phyloP scores from a whole-genome alignment of 2,797 vertebrate genomes.

The Hirundo rustica region DNA sequence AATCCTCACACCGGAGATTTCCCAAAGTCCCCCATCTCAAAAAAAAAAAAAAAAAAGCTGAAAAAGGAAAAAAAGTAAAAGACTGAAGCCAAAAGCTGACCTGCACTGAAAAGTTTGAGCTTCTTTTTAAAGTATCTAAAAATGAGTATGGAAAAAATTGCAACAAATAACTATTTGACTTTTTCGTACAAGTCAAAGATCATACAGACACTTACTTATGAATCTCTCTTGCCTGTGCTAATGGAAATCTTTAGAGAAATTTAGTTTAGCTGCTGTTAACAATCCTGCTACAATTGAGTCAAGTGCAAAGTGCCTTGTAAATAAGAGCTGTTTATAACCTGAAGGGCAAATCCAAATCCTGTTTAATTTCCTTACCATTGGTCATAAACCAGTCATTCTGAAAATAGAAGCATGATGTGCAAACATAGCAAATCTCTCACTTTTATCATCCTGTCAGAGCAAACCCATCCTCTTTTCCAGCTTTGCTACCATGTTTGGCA shows the following conservation, averaged over 20 bases:
- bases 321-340: slow-evolving; percentile 43
- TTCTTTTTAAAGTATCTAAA: not conserved
- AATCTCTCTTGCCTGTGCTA: not conserved
- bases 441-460: slow-evolving; percentile 21
- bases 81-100: not conserved
- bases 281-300: not conserved
- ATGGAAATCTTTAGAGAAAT: slow-evolving; percentile 41
- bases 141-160: not conserved
- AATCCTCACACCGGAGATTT: not conserved
- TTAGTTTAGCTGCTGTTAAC: slow-evolving; percentile 20
- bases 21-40: not conserved
- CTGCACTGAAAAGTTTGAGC: not conserved
- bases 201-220: not conserved
- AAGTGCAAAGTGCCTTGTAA: slow-evolving; percentile 15
- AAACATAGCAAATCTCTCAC: not conserved
- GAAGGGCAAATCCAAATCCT: slow-evolving; percentile 34
- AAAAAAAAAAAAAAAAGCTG: not conserved
- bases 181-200: not conserved
- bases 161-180: not conserved
- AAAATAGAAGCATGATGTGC: not conserved
- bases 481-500: slow-evolving; percentile 21
- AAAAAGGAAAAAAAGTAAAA: not conserved
- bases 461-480: not conserved
- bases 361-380: slow-evolving; percentile 17
- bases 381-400: not conserved